A percentile compares a stretch with the other conserved stretches of the same genome.
phyloP scores from a whole-genome alignment of 1,140 invertebrate genomes.

The Atta colombica region DNA sequence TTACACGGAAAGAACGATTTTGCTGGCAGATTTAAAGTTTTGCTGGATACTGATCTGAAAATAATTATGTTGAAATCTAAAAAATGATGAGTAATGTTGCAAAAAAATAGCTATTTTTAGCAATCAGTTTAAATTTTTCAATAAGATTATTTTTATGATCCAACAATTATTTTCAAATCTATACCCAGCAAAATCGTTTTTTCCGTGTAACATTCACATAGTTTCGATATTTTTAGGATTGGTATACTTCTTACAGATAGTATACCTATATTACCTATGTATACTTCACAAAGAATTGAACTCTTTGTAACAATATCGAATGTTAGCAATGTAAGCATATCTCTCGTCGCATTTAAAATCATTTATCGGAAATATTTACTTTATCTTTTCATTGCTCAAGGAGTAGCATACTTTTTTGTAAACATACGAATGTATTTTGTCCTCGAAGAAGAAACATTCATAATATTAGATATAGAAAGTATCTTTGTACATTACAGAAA shows the following conservation, averaged over 20 bases:
- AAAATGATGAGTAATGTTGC: no score
- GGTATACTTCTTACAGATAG: neutral
- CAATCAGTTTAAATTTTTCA: no score
- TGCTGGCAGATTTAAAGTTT: no score
- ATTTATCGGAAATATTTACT: neutral
- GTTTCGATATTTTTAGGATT: neutral
- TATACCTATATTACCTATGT: neutral
- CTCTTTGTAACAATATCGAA: conserved; percentile 3
- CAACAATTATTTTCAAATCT: no score
- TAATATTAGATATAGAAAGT: neutral
- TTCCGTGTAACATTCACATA: neutral
- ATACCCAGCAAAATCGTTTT: no score
- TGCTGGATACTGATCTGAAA: no score
- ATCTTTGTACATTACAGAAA: neutral
- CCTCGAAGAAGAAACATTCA: neutral
- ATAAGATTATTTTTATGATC: no score
- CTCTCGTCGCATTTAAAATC: neutral
- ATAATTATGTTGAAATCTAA: no score
- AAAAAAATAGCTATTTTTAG: no score
- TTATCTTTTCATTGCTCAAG: neutral
- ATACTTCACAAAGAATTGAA: neutral
- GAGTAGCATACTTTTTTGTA: neutral
- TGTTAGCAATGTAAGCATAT: neutral
- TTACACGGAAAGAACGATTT: neutral
- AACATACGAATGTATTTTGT: neutral